Base-by-base conservation (phyloP, 2,888 invertebrate species). In the Rhagium mordax region DNA sequence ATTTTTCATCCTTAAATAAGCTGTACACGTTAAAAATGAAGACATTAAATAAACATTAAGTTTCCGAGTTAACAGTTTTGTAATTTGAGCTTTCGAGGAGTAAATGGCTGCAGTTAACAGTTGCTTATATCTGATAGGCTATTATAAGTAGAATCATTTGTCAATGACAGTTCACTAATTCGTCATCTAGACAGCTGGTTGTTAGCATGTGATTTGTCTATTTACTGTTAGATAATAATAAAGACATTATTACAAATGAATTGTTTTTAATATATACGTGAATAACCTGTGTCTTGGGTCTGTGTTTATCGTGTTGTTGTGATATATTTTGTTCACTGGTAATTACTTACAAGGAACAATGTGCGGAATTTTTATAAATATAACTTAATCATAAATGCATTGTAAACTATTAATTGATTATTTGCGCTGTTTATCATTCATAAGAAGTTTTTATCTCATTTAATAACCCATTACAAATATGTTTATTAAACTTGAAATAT, bases 181-280 rank as follows among this genome's bases (percentile, higher is more conserved):
- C 66, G 70, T 70, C 70, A 61, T 70, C 48, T 55, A 65, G 65
- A 70, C 70, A 70, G 64, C 65, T 48, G 47, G 59, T 70, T 66
- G 71, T 70, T 70, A 71, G 59, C 60, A 59, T 55, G 71, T 68
- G 21, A 71, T 71, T 74, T 71, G 67, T 74, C 74, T 67, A 57
- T 29, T 66, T 71, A 48, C 61, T 70, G 29, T 57, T 51, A 51
- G 67, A 67, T 57, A 57, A 57, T 70, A 70, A 70, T 70, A 64
- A 53, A 70, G 70, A 57, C 47, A 64, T 70, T 70, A 53, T 53
- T 61, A 70, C 53, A 70, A 70, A 70, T 47, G 70, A 24, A 61
- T 55, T 62, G 64, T 62, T 70, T 51, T 48, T 55, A 55, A 29
- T 67, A 16, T 53, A 24, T 61, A 47, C 29, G 61, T 47, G 61